Evolutionary conservation across 2,113 vertebrate species (phyloP), one percentile per base, ranked within the genome.

Genomic region (Chauna torquata): DNA sequence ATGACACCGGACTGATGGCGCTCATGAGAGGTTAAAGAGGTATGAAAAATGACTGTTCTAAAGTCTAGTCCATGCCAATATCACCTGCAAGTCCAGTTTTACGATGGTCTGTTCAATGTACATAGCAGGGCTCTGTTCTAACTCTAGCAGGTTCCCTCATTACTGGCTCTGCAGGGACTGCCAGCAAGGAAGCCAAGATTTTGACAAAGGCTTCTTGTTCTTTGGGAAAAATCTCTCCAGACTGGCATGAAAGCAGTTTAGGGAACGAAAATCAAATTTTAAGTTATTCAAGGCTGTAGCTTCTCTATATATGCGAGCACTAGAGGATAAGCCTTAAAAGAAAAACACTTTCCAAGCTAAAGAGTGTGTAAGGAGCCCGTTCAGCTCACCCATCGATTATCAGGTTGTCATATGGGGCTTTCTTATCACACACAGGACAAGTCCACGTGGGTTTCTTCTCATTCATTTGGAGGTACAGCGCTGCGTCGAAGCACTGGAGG

Each of bases 371-470:
- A 54, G 82, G 17, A 44, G 42, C 80, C 54, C 0, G n/a, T 45
- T 12, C 8, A 6, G 42, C 94, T 82, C 97, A 98, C 98, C 98
- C 98, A 4, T 98, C 98, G 32, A 98, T 98, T 28, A 98, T 98
- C 9, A 98, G 96, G 57, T 65, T 95, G 34, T 98, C 98, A 2
- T 98, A 98, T 0, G 98, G 98, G 10, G 98, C 98, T 57, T 98
- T 98, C 97, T 98, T 98, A 40, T 98, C 98, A 9, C 98, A 98
- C 59, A 98, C 98, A 0, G 98, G 98, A 34, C 98, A 98, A 0
- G 98, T 98, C 98, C 98, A 98, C 0, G 98, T 98, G 30, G 98
- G 97, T 65, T 98, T 98, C 96, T 98, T 98, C 90, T 98, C 98
- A 3, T 98, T 98, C 98, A 98, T 98, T 52, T 98, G 98, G 1